Percentiles rank a stretch among this genome's conserved stretches.
These are phyloP conservation scores for Oreotragus oreotragus DNA, from an alignment of 2,113 vertebrate genomes.

Conservation along the genomic window DNA sequence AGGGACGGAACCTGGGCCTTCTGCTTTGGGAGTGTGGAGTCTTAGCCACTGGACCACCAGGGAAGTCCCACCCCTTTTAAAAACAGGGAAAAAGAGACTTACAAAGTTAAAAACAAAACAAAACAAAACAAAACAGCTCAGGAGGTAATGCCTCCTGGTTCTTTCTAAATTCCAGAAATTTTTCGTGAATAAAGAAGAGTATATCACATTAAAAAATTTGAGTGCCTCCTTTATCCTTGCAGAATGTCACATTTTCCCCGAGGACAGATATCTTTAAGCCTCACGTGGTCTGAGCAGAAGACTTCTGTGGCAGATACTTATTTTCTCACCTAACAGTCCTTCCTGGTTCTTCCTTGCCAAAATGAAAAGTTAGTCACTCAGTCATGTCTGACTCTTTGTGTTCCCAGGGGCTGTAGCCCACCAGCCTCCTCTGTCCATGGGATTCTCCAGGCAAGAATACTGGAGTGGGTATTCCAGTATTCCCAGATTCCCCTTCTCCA, in stretches of 20 bases:
- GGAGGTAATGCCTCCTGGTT: neutral
- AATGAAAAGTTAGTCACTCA: neutral
- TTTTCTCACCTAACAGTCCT: neutral
- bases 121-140: no score
- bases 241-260: neutral
- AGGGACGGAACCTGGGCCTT: neutral
- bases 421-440: neutral
- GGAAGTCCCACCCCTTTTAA: neutral
- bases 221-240: neutral
- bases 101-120: neutral
- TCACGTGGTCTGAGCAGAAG: neutral
- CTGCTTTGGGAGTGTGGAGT: neutral
- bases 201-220: neutral
- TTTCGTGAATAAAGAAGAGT: neutral
- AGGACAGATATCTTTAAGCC: neutral
- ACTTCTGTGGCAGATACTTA: neutral
- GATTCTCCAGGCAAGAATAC: neutral
- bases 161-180: neutral
- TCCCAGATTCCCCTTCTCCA: neutral
- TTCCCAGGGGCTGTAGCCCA: neutral
- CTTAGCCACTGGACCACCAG: neutral
- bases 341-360: neutral
- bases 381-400: neutral
- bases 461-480: neutral
- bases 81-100: neutral